phyloP scores from a whole-genome alignment of 2,113 vertebrate species.

The Gadus chalcogrammus region DNA sequence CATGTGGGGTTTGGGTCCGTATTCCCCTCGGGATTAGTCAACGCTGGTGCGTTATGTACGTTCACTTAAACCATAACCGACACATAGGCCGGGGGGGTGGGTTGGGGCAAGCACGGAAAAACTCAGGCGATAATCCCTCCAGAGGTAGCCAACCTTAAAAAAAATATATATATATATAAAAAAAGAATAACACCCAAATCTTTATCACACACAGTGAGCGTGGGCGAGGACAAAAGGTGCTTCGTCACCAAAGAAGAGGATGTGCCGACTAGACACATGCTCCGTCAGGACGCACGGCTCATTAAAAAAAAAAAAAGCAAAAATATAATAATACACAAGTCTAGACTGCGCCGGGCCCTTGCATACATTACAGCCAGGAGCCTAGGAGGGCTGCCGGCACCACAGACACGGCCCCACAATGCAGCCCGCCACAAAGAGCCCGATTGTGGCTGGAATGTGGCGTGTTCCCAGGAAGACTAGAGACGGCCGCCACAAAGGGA shows the following conservation, averaged over 20 bases:
- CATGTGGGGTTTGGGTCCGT: slow-evolving; percentile 25
- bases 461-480: slow-evolving; percentile 75
- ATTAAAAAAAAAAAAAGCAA: slow-evolving; percentile 37
- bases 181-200: too few species aligned
- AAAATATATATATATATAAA: too few species aligned
- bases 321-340: slow-evolving; percentile 51
- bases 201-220: slow-evolving; percentile 38
- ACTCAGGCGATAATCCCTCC: slow-evolving; percentile 51
- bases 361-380: slow-evolving; percentile 70
- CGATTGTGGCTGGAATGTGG: slow-evolving; percentile 74
- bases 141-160: slow-evolving; percentile 53
- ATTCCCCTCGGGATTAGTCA: slow-evolving; percentile 40
- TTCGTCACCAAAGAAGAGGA: slow-evolving; percentile 39
- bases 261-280: slow-evolving; percentile 58
- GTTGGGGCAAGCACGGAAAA: slow-evolving; percentile 37
- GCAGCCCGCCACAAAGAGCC: slow-evolving; percentile 67
- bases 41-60: slow-evolving; percentile 38
- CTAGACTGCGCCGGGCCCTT: slow-evolving; percentile 72
- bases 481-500: slow-evolving; percentile 65
- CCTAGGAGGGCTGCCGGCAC: slow-evolving; percentile 69
- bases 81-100: slow-evolving; percentile 35
- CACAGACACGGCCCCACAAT: slow-evolving; percentile 71
- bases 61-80: slow-evolving; percentile 54
- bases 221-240: slow-evolving; percentile 53
- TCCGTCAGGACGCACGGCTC: slow-evolving; percentile 46